Conservation (phyloP, 1,140 invertebrate genomes). For the Reticulitermes speratus region DNA sequence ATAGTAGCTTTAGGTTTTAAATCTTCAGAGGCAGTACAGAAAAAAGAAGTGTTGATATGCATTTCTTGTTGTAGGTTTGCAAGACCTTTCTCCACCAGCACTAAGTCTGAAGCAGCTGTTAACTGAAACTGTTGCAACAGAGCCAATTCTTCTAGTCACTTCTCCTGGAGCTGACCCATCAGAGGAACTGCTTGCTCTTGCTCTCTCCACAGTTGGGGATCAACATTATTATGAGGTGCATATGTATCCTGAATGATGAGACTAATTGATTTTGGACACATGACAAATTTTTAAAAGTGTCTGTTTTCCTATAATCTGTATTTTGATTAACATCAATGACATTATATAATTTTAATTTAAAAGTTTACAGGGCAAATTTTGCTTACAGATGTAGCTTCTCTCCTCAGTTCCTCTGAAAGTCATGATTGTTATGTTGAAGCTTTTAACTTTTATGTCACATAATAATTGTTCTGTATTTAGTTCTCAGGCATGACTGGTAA, state of each 20-base stretch:
- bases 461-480: too few relatives aligned
- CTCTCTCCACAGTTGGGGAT: constrained; percentile 53
- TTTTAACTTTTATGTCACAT: too few relatives aligned
- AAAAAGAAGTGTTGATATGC: neutral
- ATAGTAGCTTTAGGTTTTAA: neutral
- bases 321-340: too few relatives aligned
- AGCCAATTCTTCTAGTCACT: constrained; percentile 76
- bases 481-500: too few relatives aligned
- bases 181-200: constrained; percentile 68
- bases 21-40: neutral
- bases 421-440: too few relatives aligned
- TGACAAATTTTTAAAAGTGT: neutral
- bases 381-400: too few relatives aligned
- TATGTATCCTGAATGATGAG: too few relatives aligned
- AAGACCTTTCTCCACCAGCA: constrained; percentile 61
- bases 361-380: too few relatives aligned
- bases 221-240: constrained; percentile 61
- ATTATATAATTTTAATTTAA: too few relatives aligned
- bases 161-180: constrained; percentile 81
- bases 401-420: too few relatives aligned
- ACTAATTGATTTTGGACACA: neutral
- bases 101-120: constrained; percentile 61
- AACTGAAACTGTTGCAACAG: constrained; percentile 55
- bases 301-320: too few relatives aligned
- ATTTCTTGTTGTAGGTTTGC: constrained; percentile 49